Evolutionary conservation across 2,888 invertebrate species (phyloP).

Genomic region (Volucella zonaria): DNA sequence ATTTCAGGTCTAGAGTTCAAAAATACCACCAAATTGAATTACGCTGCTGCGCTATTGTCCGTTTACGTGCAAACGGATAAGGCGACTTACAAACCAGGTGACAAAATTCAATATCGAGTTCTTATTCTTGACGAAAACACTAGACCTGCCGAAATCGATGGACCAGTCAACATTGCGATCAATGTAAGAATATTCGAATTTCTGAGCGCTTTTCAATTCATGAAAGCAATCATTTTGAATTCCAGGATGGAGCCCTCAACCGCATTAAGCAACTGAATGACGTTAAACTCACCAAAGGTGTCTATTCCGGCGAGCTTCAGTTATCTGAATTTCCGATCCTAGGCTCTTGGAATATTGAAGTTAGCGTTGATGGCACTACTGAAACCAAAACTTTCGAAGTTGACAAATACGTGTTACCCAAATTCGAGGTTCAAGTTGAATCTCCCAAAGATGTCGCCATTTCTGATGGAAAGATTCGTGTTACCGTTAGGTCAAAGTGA

Average conservation of each 20-base stretch:
- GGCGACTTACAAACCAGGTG: constrained; percentile 94
- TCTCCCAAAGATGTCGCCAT: constrained; percentile 92
- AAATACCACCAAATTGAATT: constrained; percentile 88
- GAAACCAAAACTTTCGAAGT: constrained; percentile 65
- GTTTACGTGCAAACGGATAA: constrained; percentile 96
- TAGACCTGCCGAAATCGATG: constrained; percentile 84
- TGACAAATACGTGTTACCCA: constrained; percentile 74
- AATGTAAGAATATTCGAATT: constrained; percentile 70
- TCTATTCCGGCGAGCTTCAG: constrained; percentile 89
- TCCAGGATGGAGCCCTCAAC: constrained; percentile 89
- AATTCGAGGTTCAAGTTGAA: constrained; percentile 83
- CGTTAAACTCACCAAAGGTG: constrained; percentile 87
- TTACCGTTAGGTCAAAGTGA: constrained; percentile 91
- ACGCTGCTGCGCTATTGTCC: constrained; percentile 87
- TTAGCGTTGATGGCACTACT: constrained; percentile 83
- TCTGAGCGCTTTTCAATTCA: background rate
- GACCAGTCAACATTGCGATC: constrained; percentile 78
- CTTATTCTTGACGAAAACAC: constrained; percentile 89
- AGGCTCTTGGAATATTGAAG: constrained; percentile 93
- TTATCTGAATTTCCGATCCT: constrained; percentile 92
- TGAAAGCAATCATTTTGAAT: background rate
- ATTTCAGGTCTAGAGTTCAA: constrained; percentile 88
- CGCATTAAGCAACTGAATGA: constrained; percentile 91
- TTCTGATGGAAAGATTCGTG: constrained; percentile 89
- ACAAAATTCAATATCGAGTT: constrained; percentile 89